These are phyloP conservation scores for Pipistrellus nathusii DNA, from an alignment of 2,797 vertebrate genomes.

Conservation along the genomic window DNA sequence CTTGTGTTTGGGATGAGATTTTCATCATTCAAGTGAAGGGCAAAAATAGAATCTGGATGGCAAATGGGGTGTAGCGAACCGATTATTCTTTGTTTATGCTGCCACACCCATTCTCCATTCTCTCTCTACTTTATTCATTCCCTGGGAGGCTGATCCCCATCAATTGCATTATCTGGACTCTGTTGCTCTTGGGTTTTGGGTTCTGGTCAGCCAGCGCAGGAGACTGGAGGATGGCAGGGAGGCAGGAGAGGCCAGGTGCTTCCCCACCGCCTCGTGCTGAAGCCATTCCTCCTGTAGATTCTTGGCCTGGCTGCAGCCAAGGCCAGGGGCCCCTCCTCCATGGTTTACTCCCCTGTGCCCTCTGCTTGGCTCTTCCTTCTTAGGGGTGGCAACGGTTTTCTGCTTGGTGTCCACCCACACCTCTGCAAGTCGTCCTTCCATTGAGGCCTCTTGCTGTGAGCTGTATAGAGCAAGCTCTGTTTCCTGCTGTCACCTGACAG, in stretches of 20 bases:
- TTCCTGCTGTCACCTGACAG: neutral
- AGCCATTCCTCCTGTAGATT: neutral
- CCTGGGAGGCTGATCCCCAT: neutral
- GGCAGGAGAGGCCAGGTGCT: neutral
- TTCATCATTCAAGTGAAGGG: neutral
- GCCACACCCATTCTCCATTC: neutral
- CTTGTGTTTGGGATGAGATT: neutral
- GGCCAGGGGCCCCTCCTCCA: neutral
- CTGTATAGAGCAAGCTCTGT: neutral
- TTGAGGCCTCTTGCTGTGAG: neutral
- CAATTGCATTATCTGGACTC: neutral
- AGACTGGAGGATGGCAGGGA: neutral
- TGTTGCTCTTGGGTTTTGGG: neutral
- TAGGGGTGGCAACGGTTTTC: neutral
- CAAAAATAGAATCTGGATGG: neutral
- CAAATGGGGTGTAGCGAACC: neutral
- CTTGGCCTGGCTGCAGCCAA: neutral
- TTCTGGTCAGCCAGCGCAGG: neutral
- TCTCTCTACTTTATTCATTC: neutral
- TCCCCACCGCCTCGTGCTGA: neutral
- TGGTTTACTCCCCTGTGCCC: neutral
- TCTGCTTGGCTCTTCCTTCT: neutral
- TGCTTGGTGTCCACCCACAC: neutral
- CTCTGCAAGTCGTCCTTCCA: neutral
- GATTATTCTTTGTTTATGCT: neutral